These are phyloP conservation scores for Mus spicilegus DNA, from an alignment of 2,113 vertebrate genomes.

Conservation along the genomic window DNA sequence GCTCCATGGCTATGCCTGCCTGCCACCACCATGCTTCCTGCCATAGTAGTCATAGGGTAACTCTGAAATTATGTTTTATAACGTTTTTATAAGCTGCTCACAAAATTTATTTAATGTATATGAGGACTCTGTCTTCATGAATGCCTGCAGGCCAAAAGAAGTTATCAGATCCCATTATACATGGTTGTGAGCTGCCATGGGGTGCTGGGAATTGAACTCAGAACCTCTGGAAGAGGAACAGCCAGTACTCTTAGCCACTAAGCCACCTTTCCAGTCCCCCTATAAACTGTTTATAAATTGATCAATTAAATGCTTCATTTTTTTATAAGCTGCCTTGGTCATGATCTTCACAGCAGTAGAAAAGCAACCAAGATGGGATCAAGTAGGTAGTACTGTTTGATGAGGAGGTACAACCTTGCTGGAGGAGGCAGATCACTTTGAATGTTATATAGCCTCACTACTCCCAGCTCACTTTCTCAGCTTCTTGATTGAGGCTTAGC, in stretches of 20 bases:
- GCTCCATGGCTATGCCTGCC: background rate
- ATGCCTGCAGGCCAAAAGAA: too few species aligned
- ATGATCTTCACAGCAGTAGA: background rate
- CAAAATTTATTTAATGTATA: too few species aligned
- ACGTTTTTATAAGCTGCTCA: too few species aligned
- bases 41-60: background rate
- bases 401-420: background rate
- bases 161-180: too few species aligned
- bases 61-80: background rate
- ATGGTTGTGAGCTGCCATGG: too few species aligned
- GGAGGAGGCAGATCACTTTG: too few species aligned
- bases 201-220: too few species aligned
- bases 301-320: background rate
- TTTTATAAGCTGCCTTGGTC: background rate
- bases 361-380: background rate
- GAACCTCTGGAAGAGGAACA: too few species aligned
- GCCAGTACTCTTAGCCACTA: too few species aligned
- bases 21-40: background rate
- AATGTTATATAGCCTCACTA: background rate
- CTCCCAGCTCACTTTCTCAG: background rate
- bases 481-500: too few species aligned
- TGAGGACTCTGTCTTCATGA: too few species aligned
- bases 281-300: background rate
- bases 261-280: background rate
- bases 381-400: too few species aligned